Evolutionary conservation across 2,888 invertebrate species (phyloP).

Genomic region (Disparrhopalites patrizii): DNA sequence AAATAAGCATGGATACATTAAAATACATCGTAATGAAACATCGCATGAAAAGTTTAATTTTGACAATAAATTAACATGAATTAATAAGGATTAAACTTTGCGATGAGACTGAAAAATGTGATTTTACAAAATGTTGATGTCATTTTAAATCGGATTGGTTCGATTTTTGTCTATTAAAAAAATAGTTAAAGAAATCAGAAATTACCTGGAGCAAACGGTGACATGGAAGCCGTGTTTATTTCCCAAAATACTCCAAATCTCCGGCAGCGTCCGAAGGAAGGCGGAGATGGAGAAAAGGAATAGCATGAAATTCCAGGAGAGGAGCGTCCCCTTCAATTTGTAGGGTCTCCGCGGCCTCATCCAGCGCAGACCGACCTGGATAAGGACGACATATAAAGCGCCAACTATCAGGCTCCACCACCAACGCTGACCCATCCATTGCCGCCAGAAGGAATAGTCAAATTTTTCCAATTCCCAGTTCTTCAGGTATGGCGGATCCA

Average conservation of each 20-base stretch:
- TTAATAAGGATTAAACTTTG: too few relatives aligned
- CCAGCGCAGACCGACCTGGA: conserved; percentile 14
- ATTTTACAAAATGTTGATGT: too few relatives aligned
- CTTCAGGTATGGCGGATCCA: conserved; percentile 12
- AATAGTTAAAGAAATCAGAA: not conserved
- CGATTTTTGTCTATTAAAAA: too few relatives aligned
- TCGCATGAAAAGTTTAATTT: too few relatives aligned
- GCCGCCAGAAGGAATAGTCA: conserved; percentile 1
- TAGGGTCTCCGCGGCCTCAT: conserved; percentile 22
- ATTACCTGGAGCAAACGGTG: conserved; percentile 31
- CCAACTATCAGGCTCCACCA: conserved; percentile 5
- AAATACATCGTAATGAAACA: too few relatives aligned
- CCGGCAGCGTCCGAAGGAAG: conserved; percentile 31
- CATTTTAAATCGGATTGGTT: too few relatives aligned
- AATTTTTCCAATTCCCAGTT: conserved; percentile 17
- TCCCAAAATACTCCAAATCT: conserved; percentile 14
- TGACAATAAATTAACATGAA: too few relatives aligned
- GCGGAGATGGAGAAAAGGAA: conserved; percentile 25
- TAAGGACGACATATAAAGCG: conserved; percentile 13
- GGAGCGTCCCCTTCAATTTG: conserved; percentile 17
- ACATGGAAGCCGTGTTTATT: conserved; percentile 19
- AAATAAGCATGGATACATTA: too few relatives aligned
- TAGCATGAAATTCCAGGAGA: conserved; percentile 30
- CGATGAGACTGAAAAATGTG: too few relatives aligned
- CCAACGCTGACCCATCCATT: conserved; percentile 6